phyloP scores from a whole-genome alignment of 2,888 invertebrate species.

The Nebria salina region DNA sequence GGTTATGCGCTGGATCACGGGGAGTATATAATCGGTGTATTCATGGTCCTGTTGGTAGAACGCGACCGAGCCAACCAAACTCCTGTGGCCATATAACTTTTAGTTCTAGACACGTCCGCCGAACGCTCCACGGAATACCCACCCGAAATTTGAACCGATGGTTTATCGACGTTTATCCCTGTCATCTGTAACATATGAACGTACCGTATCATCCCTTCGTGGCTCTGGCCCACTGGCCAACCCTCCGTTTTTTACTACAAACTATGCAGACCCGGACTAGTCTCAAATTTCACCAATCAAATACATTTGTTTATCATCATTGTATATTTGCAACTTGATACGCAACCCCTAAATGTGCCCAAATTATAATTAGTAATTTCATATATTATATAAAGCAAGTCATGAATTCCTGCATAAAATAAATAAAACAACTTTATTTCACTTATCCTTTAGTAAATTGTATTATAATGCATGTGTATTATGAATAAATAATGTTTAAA shows the following conservation, averaged over 20 bases:
- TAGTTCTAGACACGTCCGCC: slow-evolving; percentile 37
- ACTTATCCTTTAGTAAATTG: neutral
- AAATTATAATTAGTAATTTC: neutral
- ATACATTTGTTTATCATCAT: neutral
- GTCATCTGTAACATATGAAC: slow-evolving; percentile 46
- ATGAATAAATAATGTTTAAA: neutral
- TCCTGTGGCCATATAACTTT: slow-evolving; percentile 37
- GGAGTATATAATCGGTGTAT: slow-evolving; percentile 9
- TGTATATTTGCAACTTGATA: neutral
- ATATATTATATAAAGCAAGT: neutral
- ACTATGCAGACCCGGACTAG: slow-evolving; percentile 4
- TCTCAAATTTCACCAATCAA: neutral
- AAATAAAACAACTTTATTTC: neutral
- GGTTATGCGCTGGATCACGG: neutral
- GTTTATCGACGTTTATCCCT: slow-evolving; percentile 45
- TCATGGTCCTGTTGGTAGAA: slow-evolving; percentile 22
- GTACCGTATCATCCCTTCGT: slow-evolving; percentile 34
- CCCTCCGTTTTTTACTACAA: slow-evolving; percentile 3
- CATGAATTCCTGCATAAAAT: no score
- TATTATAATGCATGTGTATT: neutral
- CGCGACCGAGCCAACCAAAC: slow-evolving; percentile 9
- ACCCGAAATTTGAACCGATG: slow-evolving; percentile 44
- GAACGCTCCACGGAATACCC: slow-evolving; percentile 36
- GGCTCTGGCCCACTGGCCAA: neutral
- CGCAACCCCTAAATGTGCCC: neutral